Percentiles rank a stretch among this genome's conserved stretches.
Evolutionary conservation across 2,888 invertebrate species (phyloP).

Genomic region (Ophonus ardosiacus): DNA sequence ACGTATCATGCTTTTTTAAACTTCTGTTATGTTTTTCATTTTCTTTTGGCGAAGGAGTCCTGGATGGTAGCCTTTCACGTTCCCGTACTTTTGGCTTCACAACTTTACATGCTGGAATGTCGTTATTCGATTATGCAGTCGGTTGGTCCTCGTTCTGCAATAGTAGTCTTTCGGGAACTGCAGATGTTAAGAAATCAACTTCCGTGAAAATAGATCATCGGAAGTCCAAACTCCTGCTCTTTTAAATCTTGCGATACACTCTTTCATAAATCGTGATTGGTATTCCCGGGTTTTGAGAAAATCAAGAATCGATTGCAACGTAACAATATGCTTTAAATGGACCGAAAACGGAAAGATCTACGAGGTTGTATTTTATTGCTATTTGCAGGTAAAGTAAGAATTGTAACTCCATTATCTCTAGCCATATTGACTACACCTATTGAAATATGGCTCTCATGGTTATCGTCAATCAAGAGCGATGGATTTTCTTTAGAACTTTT

Average conservation of each 20-base stretch:
- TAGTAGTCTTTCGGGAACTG: conserved; percentile 65
- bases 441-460: conserved; percentile 70
- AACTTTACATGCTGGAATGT: background rate
- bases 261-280: conserved; percentile 73
- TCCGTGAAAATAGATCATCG: conserved; percentile 66
- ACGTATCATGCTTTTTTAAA: background rate
- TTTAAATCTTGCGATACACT: conserved; percentile 64
- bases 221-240: conserved; percentile 66
- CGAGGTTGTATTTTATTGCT: conserved; percentile 73
- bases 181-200: conserved; percentile 65
- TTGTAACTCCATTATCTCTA: conserved; percentile 72
- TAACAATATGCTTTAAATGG: conserved; percentile 69
- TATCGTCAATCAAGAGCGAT: conserved; percentile 70
- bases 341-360: conserved; percentile 69
- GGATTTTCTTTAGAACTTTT: conserved; percentile 68
- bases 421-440: conserved; percentile 68
- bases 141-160: conserved; percentile 17
- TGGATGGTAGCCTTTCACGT: conserved; percentile 3
- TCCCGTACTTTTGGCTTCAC: background rate
- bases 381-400: conserved; percentile 73
- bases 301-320: conserved; percentile 71
- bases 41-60: background rate
- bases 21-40: background rate
- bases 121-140: background rate
- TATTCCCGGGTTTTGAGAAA: conserved; percentile 72